A percentile compares a stretch with the other conserved stretches of the same genome.
These are phyloP conservation scores for Drosophila albomicans DNA, from an alignment of 1,140 invertebrate species.

Conservation along the genomic window DNA sequence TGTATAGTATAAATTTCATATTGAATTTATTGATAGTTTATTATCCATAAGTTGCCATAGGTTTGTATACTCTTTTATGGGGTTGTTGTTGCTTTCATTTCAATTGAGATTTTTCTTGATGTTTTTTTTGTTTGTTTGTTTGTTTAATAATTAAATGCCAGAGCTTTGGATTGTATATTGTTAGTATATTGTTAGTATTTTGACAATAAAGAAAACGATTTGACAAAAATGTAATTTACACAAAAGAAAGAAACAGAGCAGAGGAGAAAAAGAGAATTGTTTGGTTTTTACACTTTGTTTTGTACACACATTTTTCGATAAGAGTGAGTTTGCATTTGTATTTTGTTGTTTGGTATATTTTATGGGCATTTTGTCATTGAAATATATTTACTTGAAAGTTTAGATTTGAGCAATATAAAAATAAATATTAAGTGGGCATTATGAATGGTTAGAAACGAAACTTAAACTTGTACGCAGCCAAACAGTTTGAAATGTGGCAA, in stretches of 20 bases:
- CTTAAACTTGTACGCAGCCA: conserved; percentile 30
- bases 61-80: conserved; percentile 51
- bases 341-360: conserved; percentile 23
- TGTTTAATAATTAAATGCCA: conserved; percentile 81
- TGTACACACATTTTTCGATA: conserved; percentile 76
- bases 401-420: conserved; percentile 26
- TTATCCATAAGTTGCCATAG: conserved; percentile 68
- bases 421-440: conserved; percentile 12
- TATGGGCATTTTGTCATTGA: conserved; percentile 1
- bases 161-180: conserved; percentile 64
- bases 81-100: conserved; percentile 64
- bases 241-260: conserved; percentile 83
- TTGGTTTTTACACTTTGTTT: conserved; percentile 77
- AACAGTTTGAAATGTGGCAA: conserved; percentile 43
- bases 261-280: conserved; percentile 83
- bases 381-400: conserved; percentile 27
- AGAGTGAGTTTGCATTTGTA: conserved; percentile 55
- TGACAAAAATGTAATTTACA: conserved; percentile 76
- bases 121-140: neutral
- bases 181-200: conserved; percentile 44
- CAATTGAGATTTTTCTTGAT: conserved; percentile 53
- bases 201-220: conserved; percentile 73
- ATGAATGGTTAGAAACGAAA: conserved; percentile 37
- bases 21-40: conserved; percentile 62
- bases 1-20: conserved; percentile 46